Evolutionary conservation across 2,888 invertebrate genomes (phyloP).

Genomic region (Rhopalosiphum nymphaeae): DNA sequence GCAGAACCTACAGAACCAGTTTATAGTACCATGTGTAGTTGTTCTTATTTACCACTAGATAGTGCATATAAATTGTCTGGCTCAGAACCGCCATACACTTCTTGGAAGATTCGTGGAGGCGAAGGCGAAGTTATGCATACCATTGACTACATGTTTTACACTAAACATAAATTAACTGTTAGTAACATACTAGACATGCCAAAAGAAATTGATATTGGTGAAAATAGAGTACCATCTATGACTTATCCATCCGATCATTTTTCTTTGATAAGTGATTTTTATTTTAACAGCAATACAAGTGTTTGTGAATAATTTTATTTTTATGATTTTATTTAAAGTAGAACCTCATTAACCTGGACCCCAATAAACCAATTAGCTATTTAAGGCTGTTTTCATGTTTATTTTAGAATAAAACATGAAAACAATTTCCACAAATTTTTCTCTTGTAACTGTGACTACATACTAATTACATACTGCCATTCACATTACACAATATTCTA

Average conservation of each 20-base stretch:
- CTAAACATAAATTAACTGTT: conserved; percentile 74
- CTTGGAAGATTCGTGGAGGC: conserved; percentile 79
- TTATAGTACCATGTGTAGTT: conserved; percentile 75
- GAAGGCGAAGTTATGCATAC: conserved; percentile 81
- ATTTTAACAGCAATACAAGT: conserved; percentile 67
- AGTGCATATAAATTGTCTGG: conserved; percentile 68
- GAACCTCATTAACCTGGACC: no score
- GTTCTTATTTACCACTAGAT: conserved; percentile 68
- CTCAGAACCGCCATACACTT: conserved; percentile 79
- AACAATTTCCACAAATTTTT: no score
- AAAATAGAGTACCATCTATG: conserved; percentile 77
- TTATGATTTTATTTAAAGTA: conserved; percentile 36
- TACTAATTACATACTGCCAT: no score
- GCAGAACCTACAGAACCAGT: conserved; percentile 81
- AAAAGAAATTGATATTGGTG: conserved; percentile 77
- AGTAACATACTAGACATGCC: conserved; percentile 76
- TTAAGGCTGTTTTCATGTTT: no score
- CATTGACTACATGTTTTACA: conserved; percentile 82
- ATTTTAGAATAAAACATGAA: no score
- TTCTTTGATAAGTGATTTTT: conserved; percentile 79
- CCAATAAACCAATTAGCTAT: no score
- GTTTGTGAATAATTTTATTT: conserved; percentile 30
- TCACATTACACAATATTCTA: no score
- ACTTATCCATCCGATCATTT: conserved; percentile 84
- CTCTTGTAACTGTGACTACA: no score